These are phyloP conservation scores for Lordiphosa mommai DNA, from an alignment of 1,140 invertebrate genomes.

Conservation along the genomic window DNA sequence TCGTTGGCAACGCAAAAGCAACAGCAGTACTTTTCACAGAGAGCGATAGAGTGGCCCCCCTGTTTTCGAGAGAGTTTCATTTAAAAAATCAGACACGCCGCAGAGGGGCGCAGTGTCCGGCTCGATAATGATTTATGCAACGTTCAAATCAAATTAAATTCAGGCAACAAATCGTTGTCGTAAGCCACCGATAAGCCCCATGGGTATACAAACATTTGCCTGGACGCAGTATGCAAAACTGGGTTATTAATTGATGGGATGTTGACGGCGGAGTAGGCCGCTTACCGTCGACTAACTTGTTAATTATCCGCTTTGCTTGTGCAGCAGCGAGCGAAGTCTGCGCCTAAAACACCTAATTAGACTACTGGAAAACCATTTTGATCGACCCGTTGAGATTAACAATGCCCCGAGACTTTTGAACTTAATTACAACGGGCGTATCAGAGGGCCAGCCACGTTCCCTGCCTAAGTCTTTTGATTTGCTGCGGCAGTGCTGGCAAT, in stretches of 20 bases:
- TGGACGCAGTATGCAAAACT: constrained; percentile 18
- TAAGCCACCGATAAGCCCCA: constrained; percentile 28
- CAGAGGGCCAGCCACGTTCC: constrained; percentile 26
- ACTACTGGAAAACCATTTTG: constrained; percentile 47
- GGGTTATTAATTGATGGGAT: constrained; percentile 48
- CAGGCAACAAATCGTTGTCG: constrained; percentile 33
- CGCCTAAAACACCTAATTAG: constrained; percentile 51
- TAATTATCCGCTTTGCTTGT: constrained; percentile 10
- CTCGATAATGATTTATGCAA: constrained; percentile 45
- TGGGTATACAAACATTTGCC: constrained; percentile 15
- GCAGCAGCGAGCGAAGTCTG: constrained; percentile 1
- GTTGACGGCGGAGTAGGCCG: background rate
- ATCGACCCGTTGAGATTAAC: constrained; percentile 45
- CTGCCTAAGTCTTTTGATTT: constrained; percentile 56
- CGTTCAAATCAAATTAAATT: constrained; percentile 30
- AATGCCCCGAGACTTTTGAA: constrained; percentile 34
- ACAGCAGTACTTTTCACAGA: constrained; percentile 6
- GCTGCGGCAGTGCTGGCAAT: constrained; percentile 18
- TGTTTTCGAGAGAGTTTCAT: constrained; percentile 37
- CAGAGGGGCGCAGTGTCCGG: constrained; percentile 41
- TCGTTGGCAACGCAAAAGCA: constrained; percentile 25
- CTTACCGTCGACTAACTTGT: constrained; percentile 4
- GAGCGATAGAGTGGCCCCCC: constrained; percentile 18
- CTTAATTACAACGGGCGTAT: constrained; percentile 47
- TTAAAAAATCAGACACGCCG: constrained; percentile 54